Evolutionary conservation across 2,113 vertebrate species (phyloP).

Genomic region (Cyprichromis sp.): DNA sequence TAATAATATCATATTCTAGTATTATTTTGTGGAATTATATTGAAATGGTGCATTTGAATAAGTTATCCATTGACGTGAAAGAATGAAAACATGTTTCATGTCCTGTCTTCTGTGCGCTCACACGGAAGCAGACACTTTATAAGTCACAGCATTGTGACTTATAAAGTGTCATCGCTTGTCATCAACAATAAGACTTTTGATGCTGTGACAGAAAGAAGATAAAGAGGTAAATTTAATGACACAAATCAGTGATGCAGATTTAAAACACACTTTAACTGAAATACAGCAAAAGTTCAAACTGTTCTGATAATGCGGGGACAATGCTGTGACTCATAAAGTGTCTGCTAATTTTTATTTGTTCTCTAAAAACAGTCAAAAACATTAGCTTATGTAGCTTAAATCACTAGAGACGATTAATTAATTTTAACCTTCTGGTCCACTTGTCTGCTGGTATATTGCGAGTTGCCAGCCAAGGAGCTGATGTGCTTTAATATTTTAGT

Average conservation of each 20-base stretch:
- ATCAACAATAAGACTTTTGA: neutral
- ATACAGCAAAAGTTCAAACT: neutral
- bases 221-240: neutral
- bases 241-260: neutral
- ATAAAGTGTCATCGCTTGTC: neutral
- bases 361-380: neutral
- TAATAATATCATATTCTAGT: neutral
- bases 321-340: fast-evolving
- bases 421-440: neutral
- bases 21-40: neutral
- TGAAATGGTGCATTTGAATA: neutral
- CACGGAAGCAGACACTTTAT: neutral
- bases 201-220: neutral
- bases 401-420: neutral
- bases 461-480: neutral
- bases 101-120: neutral
- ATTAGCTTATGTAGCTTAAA: neutral
- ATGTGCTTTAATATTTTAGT: neutral
- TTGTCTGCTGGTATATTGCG: fast-evolving
- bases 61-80: neutral
- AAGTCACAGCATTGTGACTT: neutral
- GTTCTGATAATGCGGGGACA: neutral
- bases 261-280: neutral
- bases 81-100: neutral
- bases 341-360: neutral